phyloP scores from a whole-genome alignment of 1,140 invertebrate genomes.

The Mesaphorura yosii region DNA sequence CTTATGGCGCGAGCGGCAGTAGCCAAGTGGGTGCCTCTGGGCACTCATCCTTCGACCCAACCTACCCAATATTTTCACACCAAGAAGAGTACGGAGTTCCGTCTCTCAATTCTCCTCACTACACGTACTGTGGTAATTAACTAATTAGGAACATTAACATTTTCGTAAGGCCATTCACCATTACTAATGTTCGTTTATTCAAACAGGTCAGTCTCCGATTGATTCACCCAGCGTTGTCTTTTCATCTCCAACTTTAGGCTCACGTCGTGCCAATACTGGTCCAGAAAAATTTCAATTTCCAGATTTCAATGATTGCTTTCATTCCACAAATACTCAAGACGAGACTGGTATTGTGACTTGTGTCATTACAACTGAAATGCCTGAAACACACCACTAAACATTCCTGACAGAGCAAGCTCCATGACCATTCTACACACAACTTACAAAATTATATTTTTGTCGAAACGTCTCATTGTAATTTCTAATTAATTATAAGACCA shows the following conservation, averaged over 20 bases:
- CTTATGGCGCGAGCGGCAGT: constrained; percentile 16
- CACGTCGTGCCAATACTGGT: background rate
- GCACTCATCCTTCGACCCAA: constrained; percentile 18
- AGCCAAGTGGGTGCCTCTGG: constrained; percentile 1
- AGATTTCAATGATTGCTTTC: background rate
- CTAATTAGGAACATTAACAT: too few species aligned
- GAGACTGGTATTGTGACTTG: too few species aligned
- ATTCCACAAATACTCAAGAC: background rate
- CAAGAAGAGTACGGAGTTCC: constrained; percentile 33
- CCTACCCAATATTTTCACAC: constrained; percentile 30
- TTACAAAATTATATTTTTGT: too few species aligned
- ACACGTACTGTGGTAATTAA: constrained; percentile 31
- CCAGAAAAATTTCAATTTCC: background rate
- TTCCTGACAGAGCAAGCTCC: background rate
- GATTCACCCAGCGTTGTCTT: constrained; percentile 12
- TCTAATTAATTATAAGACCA: too few species aligned
- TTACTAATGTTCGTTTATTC: too few species aligned
- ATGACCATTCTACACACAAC: too few species aligned
- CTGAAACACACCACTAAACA: constrained; percentile 5
- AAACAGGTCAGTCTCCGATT: constrained; percentile 18
- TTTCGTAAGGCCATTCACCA: too few species aligned
- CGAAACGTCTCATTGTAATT: too few species aligned
- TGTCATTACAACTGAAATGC: background rate
- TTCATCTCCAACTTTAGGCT: background rate
- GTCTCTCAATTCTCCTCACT: constrained; percentile 30